Evolutionary conservation across 2,888 invertebrate species (phyloP).

Genomic region (Pachydiplax longipennis): DNA sequence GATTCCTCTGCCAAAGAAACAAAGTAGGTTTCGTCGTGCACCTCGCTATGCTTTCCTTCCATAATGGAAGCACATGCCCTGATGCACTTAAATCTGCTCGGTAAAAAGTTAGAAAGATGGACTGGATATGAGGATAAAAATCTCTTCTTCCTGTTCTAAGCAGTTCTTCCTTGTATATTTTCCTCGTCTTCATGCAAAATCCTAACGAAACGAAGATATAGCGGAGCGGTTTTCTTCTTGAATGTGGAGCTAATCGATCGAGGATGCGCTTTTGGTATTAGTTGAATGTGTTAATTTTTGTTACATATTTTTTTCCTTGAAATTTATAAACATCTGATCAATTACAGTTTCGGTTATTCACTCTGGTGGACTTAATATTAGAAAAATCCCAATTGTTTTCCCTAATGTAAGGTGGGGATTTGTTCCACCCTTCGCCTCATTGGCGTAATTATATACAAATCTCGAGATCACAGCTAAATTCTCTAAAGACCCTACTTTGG

Average conservation of each 20-base stretch:
- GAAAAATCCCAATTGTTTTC: no score
- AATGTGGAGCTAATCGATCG: background rate
- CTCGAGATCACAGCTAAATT: no score
- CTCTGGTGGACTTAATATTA: no score
- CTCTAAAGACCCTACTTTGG: no score
- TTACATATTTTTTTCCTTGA: no score
- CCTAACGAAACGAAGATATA: background rate
- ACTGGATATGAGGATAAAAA: background rate
- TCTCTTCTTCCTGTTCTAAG: background rate
- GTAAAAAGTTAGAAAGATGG: background rate
- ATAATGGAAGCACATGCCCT: conserved; percentile 17
- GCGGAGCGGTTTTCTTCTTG: background rate
- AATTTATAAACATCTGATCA: no score
- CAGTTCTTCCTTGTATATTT: background rate
- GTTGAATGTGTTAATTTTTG: no score
- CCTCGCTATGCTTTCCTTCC: conserved; percentile 10
- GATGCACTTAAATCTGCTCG: background rate
- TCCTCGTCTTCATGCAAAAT: background rate
- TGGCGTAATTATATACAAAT: no score
- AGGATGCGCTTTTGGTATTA: background rate
- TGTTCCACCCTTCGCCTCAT: no score
- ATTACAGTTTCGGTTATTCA: no score
- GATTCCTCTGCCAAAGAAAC: background rate
- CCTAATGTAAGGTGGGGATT: no score
- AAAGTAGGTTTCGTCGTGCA: background rate